Evolutionary conservation across 2,888 invertebrate genomes (phyloP), one percentile per base, ranked within the genome.

Genomic region (Cryptocephalus primarius): DNA sequence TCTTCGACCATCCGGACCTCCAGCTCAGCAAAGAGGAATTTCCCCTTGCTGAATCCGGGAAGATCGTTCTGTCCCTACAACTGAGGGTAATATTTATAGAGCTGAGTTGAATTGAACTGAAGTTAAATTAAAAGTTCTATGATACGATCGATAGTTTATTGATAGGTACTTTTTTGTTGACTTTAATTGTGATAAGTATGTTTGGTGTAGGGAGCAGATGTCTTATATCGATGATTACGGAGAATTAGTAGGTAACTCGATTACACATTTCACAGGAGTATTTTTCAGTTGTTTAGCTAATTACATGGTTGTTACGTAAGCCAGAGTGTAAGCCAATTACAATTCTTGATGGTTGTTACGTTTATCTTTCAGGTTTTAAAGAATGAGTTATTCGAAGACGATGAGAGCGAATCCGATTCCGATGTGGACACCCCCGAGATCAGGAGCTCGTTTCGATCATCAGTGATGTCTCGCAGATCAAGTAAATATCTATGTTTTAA

Each of bases 11-110:
- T 58, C 76, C 78, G 13, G 76, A 83, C 61, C 74, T 92, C 66
- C 80, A 82, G 58, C 67, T 87, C 52, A 72, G 81, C 38, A 80
- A 83, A 52, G 84, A 88, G 59, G 88, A 88, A 6, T 80, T 85
- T 61, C 77, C 77, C 58, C 69, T 92, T 53, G 82, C 79, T 57
- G 80, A 83, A 1, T 83, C 86, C 59, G 83, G 85, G 13, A 85
- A 83, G 68, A 72, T 92, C 44, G 74, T 82, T 36, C 66, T 92
- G 68, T 83, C 88, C 0, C 67, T 90, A 61, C 79, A 82, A 44
- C 70, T 92, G 42, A 79, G 77, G 72, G 86, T 87, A 67, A 64
- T 69, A 36, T 11, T n/a, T n/a, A 4, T 6, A 22, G 22, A 22
- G 22, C 22, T 22, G 6, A 22, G 22, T 22, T 6, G 22, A 22